A percentile compares a stretch with the other conserved stretches of the same genome.
Conservation (phyloP, 2,888 invertebrate genomes). For the Parascotia fuliginaria region DNA sequence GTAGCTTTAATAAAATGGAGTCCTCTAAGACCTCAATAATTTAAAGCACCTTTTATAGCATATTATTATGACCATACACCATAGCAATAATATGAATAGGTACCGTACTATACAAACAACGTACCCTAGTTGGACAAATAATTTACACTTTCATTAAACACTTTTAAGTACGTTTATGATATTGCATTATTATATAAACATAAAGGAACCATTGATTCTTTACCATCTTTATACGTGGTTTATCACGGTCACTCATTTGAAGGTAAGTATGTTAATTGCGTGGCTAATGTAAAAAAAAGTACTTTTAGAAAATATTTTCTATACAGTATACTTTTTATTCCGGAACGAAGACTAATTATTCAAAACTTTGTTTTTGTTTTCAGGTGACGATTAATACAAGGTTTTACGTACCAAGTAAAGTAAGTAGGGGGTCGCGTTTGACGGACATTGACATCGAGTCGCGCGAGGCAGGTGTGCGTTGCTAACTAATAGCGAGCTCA, state of each 20-base stretch:
- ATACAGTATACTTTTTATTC: neutral
- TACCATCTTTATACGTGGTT: slow-evolving; percentile 26
- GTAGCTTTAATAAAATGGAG: no score
- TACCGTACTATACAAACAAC: no score
- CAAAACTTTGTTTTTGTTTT: neutral
- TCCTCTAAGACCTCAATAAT: no score
- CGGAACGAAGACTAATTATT: neutral
- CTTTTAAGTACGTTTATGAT: no score
- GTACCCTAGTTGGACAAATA: no score
- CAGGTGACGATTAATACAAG: neutral
- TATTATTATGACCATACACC: no score
- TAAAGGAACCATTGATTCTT: no score
- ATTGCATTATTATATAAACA: no score
- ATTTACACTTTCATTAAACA: no score
- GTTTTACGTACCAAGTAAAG: slow-evolving; percentile 26
- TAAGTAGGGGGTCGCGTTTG: slow-evolving; percentile 61
- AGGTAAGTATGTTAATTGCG: neutral
- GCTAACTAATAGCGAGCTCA: slow-evolving; percentile 57
- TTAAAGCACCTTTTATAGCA: no score
- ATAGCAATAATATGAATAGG: no score
- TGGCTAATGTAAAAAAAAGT: no score
- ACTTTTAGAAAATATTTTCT: neutral
- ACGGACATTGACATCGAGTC: slow-evolving; percentile 80
- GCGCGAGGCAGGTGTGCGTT: slow-evolving; percentile 70
- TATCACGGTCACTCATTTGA: slow-evolving; percentile 6